Percentiles rank a stretch among this genome's conserved stretches.
phyloP scores from a whole-genome alignment of 2,888 invertebrate species.

The Athalia circularis region DNA sequence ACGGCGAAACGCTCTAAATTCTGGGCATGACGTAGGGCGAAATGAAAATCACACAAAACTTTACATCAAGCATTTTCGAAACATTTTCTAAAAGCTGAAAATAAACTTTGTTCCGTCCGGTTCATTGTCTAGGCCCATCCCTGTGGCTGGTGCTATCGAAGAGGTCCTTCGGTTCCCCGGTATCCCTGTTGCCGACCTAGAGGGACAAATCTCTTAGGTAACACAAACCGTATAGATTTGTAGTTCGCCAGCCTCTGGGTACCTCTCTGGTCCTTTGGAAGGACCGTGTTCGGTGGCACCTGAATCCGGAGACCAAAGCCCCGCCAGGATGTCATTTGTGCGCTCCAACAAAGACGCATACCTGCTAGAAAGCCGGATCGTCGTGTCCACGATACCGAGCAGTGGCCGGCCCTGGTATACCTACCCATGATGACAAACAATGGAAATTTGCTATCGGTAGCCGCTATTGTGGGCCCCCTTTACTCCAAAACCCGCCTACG shows the following conservation, averaged over 20 bases:
- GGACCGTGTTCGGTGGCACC: constrained; percentile 38
- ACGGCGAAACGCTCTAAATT: too few relatives aligned
- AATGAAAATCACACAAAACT: too few relatives aligned
- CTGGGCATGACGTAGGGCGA: too few relatives aligned
- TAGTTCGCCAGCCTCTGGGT: neutral
- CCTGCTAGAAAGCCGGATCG: constrained; percentile 22
- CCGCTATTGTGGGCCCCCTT: constrained; percentile 23
- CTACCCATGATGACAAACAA: constrained; percentile 37
- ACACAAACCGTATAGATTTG: constrained; percentile 6
- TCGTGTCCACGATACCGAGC: neutral
- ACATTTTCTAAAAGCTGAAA: too few relatives aligned
- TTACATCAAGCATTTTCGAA: too few relatives aligned
- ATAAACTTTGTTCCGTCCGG: too few relatives aligned
- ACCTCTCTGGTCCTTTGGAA: neutral
- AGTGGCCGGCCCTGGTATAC: neutral
- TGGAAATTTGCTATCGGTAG: constrained; percentile 41
- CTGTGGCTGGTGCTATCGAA: too few relatives aligned
- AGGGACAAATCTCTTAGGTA: constrained; percentile 10
- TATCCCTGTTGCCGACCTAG: too few relatives aligned
- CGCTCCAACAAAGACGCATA: constrained; percentile 29
- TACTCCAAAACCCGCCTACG: neutral
- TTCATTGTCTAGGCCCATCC: too few relatives aligned
- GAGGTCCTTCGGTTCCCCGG: too few relatives aligned
- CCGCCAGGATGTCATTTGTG: constrained; percentile 36
- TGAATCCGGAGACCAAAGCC: constrained; percentile 24